Conservation (phyloP, 1,140 invertebrate genomes). For the Aphidius ervi region DNA sequence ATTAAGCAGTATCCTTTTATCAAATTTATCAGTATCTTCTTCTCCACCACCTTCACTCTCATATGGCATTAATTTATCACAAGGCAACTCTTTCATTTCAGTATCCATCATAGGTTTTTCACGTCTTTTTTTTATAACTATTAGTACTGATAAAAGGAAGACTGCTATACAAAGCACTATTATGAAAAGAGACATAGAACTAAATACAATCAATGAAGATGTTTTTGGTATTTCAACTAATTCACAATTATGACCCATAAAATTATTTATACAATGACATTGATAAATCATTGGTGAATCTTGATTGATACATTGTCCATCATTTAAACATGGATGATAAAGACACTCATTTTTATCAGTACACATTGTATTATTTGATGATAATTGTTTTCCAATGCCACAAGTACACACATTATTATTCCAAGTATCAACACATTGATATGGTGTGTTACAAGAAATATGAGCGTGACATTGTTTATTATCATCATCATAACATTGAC, state of each 20-base stretch:
- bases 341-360: constrained; percentile 92
- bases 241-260: constrained; percentile 91
- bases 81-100: constrained; percentile 93
- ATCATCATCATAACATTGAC: constrained; percentile 88
- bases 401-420: constrained; percentile 97
- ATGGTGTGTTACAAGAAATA: constrained; percentile 86
- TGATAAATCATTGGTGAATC: constrained; percentile 77
- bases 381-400: constrained; percentile 83
- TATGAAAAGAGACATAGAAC: too few species aligned
- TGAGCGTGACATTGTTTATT: constrained; percentile 86
- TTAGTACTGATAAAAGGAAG: constrained; percentile 88
- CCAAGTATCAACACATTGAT: constrained; percentile 95
- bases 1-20: not conserved
- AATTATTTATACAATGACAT: constrained; percentile 85
- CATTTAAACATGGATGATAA: constrained; percentile 86
- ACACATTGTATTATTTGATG: constrained; percentile 83
- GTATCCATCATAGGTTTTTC: constrained; percentile 92
- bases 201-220: too few species aligned
- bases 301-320: constrained; percentile 82
- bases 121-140: constrained; percentile 86
- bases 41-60: constrained; percentile 75
- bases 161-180: constrained; percentile 60
- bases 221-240: constrained; percentile 78
- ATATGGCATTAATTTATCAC: constrained; percentile 98
- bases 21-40: not conserved